phyloP scores from a whole-genome alignment of 2,113 vertebrate genomes.

The Tangachromis dhanisi region DNA sequence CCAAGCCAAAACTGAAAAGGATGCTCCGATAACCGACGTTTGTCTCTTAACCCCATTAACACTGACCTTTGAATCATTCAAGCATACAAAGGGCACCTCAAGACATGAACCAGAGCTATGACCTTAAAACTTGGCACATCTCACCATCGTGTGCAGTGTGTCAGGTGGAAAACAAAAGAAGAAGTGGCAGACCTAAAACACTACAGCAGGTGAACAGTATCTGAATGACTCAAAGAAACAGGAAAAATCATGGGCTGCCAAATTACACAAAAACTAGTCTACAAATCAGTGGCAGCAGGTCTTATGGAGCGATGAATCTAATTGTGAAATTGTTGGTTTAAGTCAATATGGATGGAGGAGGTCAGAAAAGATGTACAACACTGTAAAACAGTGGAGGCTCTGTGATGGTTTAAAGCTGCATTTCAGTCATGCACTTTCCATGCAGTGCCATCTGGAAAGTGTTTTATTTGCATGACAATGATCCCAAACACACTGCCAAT shows the following conservation, averaged over 20 bases:
- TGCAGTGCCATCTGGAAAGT: neutral
- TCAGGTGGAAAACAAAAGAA: neutral
- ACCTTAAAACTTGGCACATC: neutral
- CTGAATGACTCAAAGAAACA: neutral
- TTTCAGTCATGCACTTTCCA: neutral
- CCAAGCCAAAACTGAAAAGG: neutral
- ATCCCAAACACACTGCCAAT: neutral
- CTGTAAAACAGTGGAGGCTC: neutral
- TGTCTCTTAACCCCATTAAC: neutral
- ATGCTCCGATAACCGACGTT: rapidly evolving
- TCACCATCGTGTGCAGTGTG: neutral
- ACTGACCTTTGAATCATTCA: neutral
- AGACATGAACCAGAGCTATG: neutral
- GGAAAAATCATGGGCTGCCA: neutral
- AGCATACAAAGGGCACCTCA: neutral
- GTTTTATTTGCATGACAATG: neutral
- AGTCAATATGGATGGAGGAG: neutral
- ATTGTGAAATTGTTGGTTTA: neutral
- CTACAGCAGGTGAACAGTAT: neutral
- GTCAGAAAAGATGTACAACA: neutral
- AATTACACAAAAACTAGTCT: neutral
- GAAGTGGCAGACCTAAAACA: neutral
- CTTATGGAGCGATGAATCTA: neutral
- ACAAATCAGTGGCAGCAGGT: neutral
- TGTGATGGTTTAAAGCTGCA: neutral